Base-by-base conservation (phyloP, 2,113 vertebrate genomes). In the Dipodomys ordii region DNA sequence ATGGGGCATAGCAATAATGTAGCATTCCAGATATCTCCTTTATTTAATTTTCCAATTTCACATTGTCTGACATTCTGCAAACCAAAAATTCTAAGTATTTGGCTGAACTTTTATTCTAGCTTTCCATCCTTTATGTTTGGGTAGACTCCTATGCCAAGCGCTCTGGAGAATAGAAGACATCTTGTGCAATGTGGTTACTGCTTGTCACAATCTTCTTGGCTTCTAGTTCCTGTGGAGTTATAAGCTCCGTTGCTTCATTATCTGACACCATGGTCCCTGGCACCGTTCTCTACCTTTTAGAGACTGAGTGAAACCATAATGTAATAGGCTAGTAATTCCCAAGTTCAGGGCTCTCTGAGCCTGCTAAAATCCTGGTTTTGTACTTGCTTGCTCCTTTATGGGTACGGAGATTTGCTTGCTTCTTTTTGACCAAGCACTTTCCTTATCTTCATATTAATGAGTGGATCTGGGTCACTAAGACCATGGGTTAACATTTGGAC, bases 41-140 rank as follows among this genome's bases (percentile, higher is more conserved):
- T 83, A 60, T 81, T 80, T 86, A 77, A 69, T 88, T 96, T 87
- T 46, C 68, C 91, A 88, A 79, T 77, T 74, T 49, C 32, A n/a
- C 57, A 92, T 64, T 81, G 28, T 53, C 27, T 65, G 60, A 73
- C 49, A 87, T 95, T 84, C n/a, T 57, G 69, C n/a, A 81, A 30
- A 84, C 19, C 81, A 76, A 95, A 82, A 39, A 3, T 60, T 83
- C 46, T 44, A 62, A 64, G 27, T 35, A 81, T 81, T 81, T 83
- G 71, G 28, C 20, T 64, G 10, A 79, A 68, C 6, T 84, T 90
- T 91, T 78, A 69, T 84, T 72, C 72, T 73, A 80, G 10, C 2
- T 77, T 91, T 83, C n/a, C 25, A 46, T 80, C 12, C 22, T 69
- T 83, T 76, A 30, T 83, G 15, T 79, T 80, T 35, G 13, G n/a